Evolutionary conservation across 2,113 vertebrate genomes (phyloP).

Genomic region (Corythaixoides concolor): DNA sequence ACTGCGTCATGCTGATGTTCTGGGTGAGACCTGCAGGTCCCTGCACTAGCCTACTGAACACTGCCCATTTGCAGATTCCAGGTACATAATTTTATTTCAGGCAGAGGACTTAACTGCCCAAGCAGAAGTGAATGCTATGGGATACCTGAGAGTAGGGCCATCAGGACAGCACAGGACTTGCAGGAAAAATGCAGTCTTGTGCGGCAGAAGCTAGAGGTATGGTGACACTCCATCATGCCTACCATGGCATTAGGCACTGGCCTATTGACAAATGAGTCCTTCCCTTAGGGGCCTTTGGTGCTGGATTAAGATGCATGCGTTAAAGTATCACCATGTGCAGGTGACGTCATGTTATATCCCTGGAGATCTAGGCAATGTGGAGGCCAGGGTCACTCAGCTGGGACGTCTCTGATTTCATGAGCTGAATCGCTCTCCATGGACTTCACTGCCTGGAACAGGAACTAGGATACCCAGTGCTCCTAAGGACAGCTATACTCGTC

Average conservation of each 20-base stretch:
- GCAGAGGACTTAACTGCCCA: not conserved
- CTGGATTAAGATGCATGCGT: not conserved
- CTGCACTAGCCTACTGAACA: not conserved
- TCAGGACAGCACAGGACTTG: not conserved
- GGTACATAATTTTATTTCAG: not conserved
- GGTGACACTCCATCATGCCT: not conserved
- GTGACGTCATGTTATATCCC: not conserved
- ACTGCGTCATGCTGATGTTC: not conserved
- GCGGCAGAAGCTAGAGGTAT: not conserved
- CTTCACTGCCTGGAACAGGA: not conserved
- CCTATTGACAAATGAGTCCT: not conserved
- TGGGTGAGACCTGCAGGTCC: not conserved
- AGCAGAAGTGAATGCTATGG: not conserved
- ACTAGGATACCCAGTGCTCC: not conserved
- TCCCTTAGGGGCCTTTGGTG: not conserved
- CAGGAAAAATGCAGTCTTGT: not conserved
- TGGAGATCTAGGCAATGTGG: not conserved
- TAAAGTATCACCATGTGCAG: not conserved
- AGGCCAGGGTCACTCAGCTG: not conserved
- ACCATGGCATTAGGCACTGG: not conserved
- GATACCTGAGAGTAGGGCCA: not conserved
- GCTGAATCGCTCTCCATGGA: not conserved
- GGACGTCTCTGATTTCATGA: not conserved
- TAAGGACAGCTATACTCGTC: not conserved
- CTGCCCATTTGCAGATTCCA: not conserved